Evolutionary conservation across 2,888 invertebrate species (phyloP), one percentile per base, ranked within the genome.

Genomic region (Zaprionus obscuricornis): DNA sequence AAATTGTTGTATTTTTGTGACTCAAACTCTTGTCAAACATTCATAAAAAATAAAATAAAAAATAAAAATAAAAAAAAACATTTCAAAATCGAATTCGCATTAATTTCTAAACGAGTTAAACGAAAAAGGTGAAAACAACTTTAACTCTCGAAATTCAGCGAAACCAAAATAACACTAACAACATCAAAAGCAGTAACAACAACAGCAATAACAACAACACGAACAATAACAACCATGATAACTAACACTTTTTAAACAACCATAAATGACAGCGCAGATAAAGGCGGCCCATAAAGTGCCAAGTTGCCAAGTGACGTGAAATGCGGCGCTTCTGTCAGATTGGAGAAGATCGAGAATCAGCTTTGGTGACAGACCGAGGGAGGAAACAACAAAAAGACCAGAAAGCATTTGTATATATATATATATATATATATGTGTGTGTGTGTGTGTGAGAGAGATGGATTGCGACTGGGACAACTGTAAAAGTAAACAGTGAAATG

Each of bases 21-120:
- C 58, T 81, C 78, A 78, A 73, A 74, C 58, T 27, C 42, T 51
- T 58, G 46, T 66, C 67, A 60, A 65, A 56, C 43, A 56, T 20
- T 60, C 26, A 50, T n/a, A 29, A n/a, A 8, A 4, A 29, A 4
- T 8, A 8, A 3, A 4, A 6, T n/a, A n/a, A n/a, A n/a, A n/a
- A n/a, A n/a, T n/a, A n/a, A n/a, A n/a, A n/a, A n/a, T n/a, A n/a
- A n/a, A n/a, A n/a, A 70, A 66, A 60, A 27, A 58, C 37, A 66
- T 66, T 74, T 73, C 57, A 57, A 65, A 78, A 78, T 78, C 75
- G 73, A 78, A 74, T 78, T 79, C 74, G 67, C 77, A 76, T 68
- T 79, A 67, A 79, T 74, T 71, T 71, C 68, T 63, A 78, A 78
- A 71, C 74, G 64, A 67, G 74, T 76, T 63, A 14, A 58, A 40